These are phyloP conservation scores for Megaptera novaeangliae DNA, from an alignment of 2,113 vertebrate species.

Conservation along the genomic window DNA sequence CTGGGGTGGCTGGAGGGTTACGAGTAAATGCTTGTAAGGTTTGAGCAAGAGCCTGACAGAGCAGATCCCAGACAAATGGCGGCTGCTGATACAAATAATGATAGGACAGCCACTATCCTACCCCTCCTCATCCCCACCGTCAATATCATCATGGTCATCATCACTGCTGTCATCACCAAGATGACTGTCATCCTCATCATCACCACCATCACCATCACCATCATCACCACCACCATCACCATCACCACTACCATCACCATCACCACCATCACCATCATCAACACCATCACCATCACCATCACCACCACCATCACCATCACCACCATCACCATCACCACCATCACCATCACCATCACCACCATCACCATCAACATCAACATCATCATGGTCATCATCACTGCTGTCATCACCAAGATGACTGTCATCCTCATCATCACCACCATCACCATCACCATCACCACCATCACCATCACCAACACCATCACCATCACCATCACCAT, in stretches of 20 bases:
- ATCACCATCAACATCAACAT: accelerated
- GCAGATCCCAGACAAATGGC: accelerated
- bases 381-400: too few species aligned
- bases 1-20: too few species aligned
- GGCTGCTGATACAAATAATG: not conserved
- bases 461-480: accelerated
- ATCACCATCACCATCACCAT: accelerated
- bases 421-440: accelerated
- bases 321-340: accelerated
- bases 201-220: accelerated
- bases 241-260: accelerated
- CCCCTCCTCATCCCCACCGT: not conserved
- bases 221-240: not conserved
- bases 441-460: accelerated
- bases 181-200: accelerated
- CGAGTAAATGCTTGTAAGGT: accelerated
- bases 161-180: too few species aligned
- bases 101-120: accelerated
- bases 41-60: not conserved
- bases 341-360: accelerated
- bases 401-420: too few species aligned
- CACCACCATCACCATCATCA: not conserved
- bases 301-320: accelerated
- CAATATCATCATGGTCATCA: not conserved
- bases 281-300: not conserved